Evolutionary conservation across 2,797 vertebrate species (phyloP), one percentile per base, ranked within the genome.

Genomic region (Psittacula derbiana): DNA sequence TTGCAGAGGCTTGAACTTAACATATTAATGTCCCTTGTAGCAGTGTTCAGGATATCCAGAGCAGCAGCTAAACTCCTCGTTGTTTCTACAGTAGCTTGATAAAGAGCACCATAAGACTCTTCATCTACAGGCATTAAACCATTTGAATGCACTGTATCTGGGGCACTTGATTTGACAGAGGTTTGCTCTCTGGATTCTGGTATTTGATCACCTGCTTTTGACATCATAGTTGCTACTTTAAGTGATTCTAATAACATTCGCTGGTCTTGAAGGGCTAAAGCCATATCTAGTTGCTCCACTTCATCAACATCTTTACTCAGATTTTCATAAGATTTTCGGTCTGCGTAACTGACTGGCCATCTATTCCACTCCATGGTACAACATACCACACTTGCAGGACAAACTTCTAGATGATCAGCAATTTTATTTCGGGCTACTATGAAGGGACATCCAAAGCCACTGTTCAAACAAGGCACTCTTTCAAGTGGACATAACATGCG

Each of bases 331-430:
- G 99, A 99, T 97, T 99, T 99, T 90, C 98, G 98, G 94, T 99
- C 99, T 19, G 99, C 98, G 0, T 99, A 99, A 97, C 99, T 99
- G 83, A 99, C 99, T 4, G 99, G 99, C 99, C 99, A 99, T 96
- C 99, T 98, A 93, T 99, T 99, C 99, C 99, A 99, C 95, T 99
- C 99, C 99, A 99, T 99, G 31, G 99, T 99, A 93, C 99, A 99
- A 95, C 99, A 99, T 6, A 99, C 99, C 87, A 99, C 99, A 80
- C 99, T 99, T 7, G 99, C 99, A 21, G 99, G 99, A 95, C 99
- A 99, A 8, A 97, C 98, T 97, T 98, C 98, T 28, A 99, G 98
- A 92, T 99, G 99, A 60, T 99, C 98, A 31, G 99, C 98, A 95
- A 99, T 99, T 97, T 99, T 99, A 97, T 98, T 98, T 96, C 99